Evolutionary conservation across 2,797 vertebrate species (phyloP).

Genomic region (Alfaro cultratus): DNA sequence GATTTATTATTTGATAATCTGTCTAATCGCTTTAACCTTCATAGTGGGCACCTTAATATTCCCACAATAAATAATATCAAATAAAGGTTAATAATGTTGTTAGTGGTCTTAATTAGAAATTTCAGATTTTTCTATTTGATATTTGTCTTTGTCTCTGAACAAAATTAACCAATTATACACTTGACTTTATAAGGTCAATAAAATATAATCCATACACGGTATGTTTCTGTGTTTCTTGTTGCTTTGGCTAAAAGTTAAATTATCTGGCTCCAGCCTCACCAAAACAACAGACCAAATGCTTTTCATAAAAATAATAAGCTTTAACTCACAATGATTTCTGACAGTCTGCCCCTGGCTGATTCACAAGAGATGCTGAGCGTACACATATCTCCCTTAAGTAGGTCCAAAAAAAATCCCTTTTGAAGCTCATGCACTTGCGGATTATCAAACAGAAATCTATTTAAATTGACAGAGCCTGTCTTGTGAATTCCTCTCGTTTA

Average conservation of each 20-base stretch:
- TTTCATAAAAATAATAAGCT: neutral
- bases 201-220: neutral
- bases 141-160: conserved; percentile 38
- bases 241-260: conserved; percentile 55
- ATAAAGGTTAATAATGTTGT: conserved; percentile 55
- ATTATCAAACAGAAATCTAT: conserved; percentile 12
- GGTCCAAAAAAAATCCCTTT: neutral
- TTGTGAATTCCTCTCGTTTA: conserved; percentile 4
- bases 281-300: conserved; percentile 3
- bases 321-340: neutral
- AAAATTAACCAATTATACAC: neutral
- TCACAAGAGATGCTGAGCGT: neutral
- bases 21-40: conserved; percentile 72
- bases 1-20: conserved; percentile 77
- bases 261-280: conserved; percentile 47
- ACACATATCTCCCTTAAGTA: neutral
- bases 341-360: conserved; percentile 3
- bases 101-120: conserved; percentile 51
- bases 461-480: conserved; percentile 1
- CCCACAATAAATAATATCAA: conserved; percentile 52
- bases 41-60: conserved; percentile 54
- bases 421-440: neutral
- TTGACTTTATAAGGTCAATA: conserved; percentile 28
- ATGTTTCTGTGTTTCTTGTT: conserved; percentile 22
- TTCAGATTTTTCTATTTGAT: conserved; percentile 56